Percentiles rank a stretch among this genome's conserved stretches.
phyloP scores from a whole-genome alignment of 2,797 vertebrate genomes.

The Chaunax sp. region DNA sequence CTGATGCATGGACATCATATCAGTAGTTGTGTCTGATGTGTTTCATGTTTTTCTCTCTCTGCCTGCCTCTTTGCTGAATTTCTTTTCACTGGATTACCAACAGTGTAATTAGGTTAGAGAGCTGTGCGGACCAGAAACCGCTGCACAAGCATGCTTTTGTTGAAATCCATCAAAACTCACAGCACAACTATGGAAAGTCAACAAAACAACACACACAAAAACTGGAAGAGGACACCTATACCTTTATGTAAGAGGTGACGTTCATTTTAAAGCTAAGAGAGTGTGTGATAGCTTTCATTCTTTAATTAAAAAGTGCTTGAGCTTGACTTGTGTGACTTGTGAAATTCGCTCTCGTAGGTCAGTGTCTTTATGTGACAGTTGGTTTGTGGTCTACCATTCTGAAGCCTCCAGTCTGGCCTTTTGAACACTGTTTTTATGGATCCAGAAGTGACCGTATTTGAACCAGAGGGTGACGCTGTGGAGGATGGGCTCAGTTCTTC shows the following conservation, averaged over 20 bases:
- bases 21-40: slow-evolving; percentile 63
- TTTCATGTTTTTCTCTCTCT: slow-evolving; percentile 64
- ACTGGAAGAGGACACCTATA: background rate
- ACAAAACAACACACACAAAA: slow-evolving; percentile 45
- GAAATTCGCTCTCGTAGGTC: no score
- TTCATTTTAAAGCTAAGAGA: slow-evolving; percentile 4
- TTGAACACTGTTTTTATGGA: no score
- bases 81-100: slow-evolving; percentile 82
- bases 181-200: slow-evolving; percentile 45
- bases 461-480: no score
- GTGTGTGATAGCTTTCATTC: slow-evolving; percentile 1
- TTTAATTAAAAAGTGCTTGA: slow-evolving; percentile 18
- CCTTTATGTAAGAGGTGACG: background rate
- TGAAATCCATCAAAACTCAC: slow-evolving; percentile 64
- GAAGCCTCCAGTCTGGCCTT: no score
- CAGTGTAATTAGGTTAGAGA: slow-evolving; percentile 77
- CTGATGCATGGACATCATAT: slow-evolving; percentile 71
- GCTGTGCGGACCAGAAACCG: slow-evolving; percentile 66
- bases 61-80: slow-evolving; percentile 62
- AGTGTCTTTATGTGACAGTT: no score
- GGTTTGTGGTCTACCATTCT: no score
- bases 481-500: no score
- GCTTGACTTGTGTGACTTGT: slow-evolving; percentile 1
- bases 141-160: slow-evolving; percentile 65
- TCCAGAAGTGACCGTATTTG: no score